Percentiles rank a stretch among this genome's conserved stretches.
Evolutionary conservation across 2,113 vertebrate genomes (phyloP).

Genomic region (Serinus canaria): DNA sequence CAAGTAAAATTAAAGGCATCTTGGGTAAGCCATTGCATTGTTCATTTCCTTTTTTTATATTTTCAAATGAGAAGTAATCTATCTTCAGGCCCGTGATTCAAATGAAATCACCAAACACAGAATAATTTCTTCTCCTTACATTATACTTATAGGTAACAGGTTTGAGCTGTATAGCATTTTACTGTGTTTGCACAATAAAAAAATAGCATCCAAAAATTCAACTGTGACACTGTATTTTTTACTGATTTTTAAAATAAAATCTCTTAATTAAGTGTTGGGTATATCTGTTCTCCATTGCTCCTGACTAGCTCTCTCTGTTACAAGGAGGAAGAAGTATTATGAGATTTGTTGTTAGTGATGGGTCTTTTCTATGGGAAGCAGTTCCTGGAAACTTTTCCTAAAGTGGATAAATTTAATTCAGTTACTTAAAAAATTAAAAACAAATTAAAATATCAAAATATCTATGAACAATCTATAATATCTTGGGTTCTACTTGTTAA

Average conservation of each 20-base stretch:
- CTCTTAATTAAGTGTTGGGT: background rate
- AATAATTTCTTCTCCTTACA: background rate
- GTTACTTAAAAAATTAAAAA: background rate
- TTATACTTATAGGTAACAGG: background rate
- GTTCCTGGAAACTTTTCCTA: background rate
- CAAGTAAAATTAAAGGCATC: background rate
- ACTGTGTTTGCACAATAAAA: background rate
- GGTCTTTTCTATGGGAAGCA: background rate
- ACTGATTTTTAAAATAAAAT: background rate
- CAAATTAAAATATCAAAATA: background rate
- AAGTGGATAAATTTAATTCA: background rate
- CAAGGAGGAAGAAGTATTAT: rapidly evolving
- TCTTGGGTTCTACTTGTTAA: background rate
- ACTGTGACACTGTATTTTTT: background rate
- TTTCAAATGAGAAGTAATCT: background rate
- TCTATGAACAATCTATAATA: background rate
- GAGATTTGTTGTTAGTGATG: background rate
- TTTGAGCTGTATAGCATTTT: background rate
- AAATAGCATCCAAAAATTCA: background rate
- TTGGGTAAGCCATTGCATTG: background rate
- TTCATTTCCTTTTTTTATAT: background rate
- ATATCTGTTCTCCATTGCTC: background rate
- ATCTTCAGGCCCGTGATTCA: background rate
- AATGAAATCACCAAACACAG: background rate
- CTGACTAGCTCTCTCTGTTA: background rate